Evolutionary conservation across 2,113 vertebrate species (phyloP), one percentile per base, ranked within the genome.

Genomic region (Tor tambroides): DNA sequence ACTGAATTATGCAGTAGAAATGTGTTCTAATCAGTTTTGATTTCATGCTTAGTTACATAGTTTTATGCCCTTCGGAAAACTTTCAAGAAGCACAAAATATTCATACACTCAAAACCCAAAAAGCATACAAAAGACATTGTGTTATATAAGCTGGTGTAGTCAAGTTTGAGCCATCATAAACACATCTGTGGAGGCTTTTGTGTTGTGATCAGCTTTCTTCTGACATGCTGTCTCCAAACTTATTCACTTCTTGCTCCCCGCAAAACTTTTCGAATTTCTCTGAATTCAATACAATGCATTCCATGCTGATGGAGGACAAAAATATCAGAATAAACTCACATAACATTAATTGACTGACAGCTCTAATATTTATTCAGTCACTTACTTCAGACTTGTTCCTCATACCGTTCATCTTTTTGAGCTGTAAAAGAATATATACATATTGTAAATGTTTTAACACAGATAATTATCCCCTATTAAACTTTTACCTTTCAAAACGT

Each of bases 401-500:
- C 56, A n/a, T 59, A 59, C 56, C 21, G 14, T 28, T 65, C n/a
- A 26, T 5, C 5, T 30, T 15, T 30, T 12, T 15, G 63, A 67
- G 63, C 63, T 30, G 63, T 67, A 30, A 67, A 65, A 67, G 63
- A 14, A 28, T n/a, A 10, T 11, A 61, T 14, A 6, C 6, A 10
- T 23, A 26, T 49, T 69, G 1, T 38, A 49, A 43, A 2, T 28
- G 65, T 41, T 77, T 56, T 75, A 74, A 41, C 32, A 28, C 26
- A 67, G 63, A 30, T 19, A 59, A 67, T 43, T 77, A 61, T 41
- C 12, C n/a, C 35, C n/a, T 7, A 46, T 46, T 61, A 84, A 35
- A 69, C 28, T 12, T 71, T 41, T 49, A 84, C 59, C 51, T 74
- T 63, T 63, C 15, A 11, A 74, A 80, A 85, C 77, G 54, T 80